Base-by-base conservation (phyloP, 2,113 vertebrate species). In the Alectura lathami region DNA sequence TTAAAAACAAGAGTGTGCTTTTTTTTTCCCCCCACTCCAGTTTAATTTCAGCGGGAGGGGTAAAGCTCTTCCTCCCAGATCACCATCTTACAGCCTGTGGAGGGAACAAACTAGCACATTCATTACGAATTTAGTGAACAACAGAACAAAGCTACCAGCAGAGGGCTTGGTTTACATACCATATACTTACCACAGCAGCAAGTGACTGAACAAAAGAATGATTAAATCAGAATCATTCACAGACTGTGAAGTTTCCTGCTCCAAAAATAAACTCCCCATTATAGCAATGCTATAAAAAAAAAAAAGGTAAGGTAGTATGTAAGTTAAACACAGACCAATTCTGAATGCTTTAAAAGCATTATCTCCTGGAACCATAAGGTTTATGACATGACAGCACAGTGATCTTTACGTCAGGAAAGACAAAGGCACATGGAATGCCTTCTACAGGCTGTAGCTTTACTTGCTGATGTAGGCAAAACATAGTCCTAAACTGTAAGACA, bases 141-240 rank as follows among this genome's bases (percentile, higher is more conserved):
- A 18, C 12, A 63, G 32, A 94, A 43, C 32, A 74, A 59, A 48
- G 22, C 84, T 51, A 86, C 94, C 95, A 94, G 82, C 2, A 96
- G 95, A 83, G 91, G 95, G 94, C 91, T 92, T 85, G 50, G 27
- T 15, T 94, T 54, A 17, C 62, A 7, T 8, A 32, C 38, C 17
- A 57, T 40, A n/a, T 24, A 36, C 47, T 89, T 36, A 78, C 6
- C 30, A 51, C 17, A 53, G 70, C 70, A 53, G 38, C 26, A 40
- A 88, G 16, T 18, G 36, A 78, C 74, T 14, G 32, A 70, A 62
- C 66, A 60, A 14, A 73, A 59, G 14, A 2, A 9, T 2, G 4
- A 64, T 4, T 45, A 51, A 18, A 79, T 8, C 27, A 68, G 36
- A 64, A 56, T 14, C 53, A 29, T 17, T 50, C 5, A 13, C 1